phyloP scores from a whole-genome alignment of 2,888 invertebrate genomes.

The Maniola hyperantus region DNA sequence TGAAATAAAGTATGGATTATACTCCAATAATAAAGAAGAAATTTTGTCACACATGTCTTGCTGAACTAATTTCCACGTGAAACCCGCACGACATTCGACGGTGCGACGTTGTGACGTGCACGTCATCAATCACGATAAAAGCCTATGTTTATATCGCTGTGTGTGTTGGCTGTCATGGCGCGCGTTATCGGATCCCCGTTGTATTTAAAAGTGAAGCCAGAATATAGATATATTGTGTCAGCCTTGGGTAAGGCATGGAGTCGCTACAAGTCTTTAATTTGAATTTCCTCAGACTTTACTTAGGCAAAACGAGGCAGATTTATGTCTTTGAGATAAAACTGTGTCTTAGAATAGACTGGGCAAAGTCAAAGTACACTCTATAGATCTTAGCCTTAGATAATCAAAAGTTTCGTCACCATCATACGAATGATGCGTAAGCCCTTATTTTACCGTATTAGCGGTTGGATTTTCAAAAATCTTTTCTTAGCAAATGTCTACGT shows the following conservation, averaged over 20 bases:
- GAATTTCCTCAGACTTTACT: no score
- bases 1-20: not conserved
- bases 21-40: not conserved
- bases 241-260: slow-evolving; percentile 47
- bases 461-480: no score
- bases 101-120: slow-evolving; percentile 19
- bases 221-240: slow-evolving; percentile 61
- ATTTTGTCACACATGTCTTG: not conserved
- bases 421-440: no score
- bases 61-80: slow-evolving; percentile 25
- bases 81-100: slow-evolving; percentile 21
- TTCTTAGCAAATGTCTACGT: no score
- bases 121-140: slow-evolving; percentile 45
- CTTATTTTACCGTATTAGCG: no score
- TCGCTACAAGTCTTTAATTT: slow-evolving; percentile 13
- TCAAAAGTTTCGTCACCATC: no score
- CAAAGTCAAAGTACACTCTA: no score
- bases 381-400: no score
- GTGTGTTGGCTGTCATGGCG: slow-evolving; percentile 45
- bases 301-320: no score
- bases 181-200: slow-evolving; percentile 61
- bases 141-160: slow-evolving; percentile 37
- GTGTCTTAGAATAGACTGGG: no score
- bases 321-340: no score
- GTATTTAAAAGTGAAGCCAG: slow-evolving; percentile 69